Evolutionary conservation across 2,797 vertebrate species (phyloP).

Genomic region (Chiroxiphia lanceolata): DNA sequence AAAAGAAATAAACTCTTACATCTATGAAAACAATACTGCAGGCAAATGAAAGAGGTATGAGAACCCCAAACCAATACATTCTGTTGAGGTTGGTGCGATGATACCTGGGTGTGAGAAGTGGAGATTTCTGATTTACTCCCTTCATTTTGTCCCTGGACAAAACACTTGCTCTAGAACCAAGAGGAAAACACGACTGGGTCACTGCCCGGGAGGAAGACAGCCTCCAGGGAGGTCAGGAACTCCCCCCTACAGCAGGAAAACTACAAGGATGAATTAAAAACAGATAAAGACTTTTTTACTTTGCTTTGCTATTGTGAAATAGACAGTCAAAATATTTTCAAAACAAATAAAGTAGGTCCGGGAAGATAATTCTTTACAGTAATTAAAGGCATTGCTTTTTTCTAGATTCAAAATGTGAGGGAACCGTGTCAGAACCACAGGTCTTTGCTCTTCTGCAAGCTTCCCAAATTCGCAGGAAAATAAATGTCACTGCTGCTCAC

Average conservation of each 20-base stretch:
- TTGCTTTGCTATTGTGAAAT: background rate
- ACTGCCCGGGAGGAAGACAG: fast-evolving
- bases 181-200: background rate
- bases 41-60: background rate
- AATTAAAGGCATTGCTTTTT: background rate
- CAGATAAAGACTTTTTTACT: background rate
- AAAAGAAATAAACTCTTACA: background rate
- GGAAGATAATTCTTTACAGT: background rate
- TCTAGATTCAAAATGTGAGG: background rate
- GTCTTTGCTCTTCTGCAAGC: background rate
- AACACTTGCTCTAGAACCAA: background rate
- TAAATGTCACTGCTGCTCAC: background rate
- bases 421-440: background rate
- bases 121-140: background rate
- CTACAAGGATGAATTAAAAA: background rate
- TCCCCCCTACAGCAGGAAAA: background rate
- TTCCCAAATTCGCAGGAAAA: background rate
- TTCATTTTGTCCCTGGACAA: background rate
- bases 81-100: background rate
- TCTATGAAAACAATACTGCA: background rate
- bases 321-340: background rate
- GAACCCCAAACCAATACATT: background rate
- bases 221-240: background rate
- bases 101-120: background rate
- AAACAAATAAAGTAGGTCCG: background rate